Percentiles rank a stretch among this genome's conserved stretches.
These are phyloP conservation scores for Neoitamus cyanurus DNA, from an alignment of 2,888 invertebrate species.

Conservation along the genomic window DNA sequence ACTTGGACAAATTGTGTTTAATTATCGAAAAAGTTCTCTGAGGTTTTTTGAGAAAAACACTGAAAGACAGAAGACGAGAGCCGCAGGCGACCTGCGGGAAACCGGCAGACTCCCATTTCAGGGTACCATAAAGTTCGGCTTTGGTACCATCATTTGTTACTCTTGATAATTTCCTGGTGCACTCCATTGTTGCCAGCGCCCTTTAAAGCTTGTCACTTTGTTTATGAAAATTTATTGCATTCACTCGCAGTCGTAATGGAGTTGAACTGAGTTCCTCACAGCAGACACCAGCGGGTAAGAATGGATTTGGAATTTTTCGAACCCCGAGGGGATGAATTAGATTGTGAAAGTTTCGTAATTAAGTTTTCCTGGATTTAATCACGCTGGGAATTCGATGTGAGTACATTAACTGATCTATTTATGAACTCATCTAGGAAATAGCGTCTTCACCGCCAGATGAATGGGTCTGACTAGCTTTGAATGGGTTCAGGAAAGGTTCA, in stretches of 20 bases:
- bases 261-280: not conserved
- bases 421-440: not conserved
- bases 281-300: slow-evolving; percentile 16
- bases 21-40: slow-evolving; percentile 42
- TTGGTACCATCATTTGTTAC: slow-evolving; percentile 36
- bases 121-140: slow-evolving; percentile 9
- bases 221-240: slow-evolving; percentile 42
- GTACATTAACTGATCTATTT: slow-evolving; percentile 34
- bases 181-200: not conserved
- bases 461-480: not conserved
- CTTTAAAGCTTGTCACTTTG: slow-evolving; percentile 26
- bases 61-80: slow-evolving; percentile 2
- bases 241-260: not conserved
- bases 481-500: not conserved
- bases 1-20: slow-evolving; percentile 44
- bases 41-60: slow-evolving; percentile 2
- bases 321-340: slow-evolving; percentile 12
- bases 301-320: slow-evolving; percentile 35
- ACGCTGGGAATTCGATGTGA: slow-evolving; percentile 7
- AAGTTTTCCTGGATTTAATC: slow-evolving; percentile 40
- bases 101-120: not conserved
- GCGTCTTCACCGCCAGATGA: not conserved
- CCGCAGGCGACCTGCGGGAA: not conserved
- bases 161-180: slow-evolving; percentile 18
- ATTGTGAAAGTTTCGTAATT: slow-evolving; percentile 37